These are phyloP conservation scores for Venustoraphidia nigricollis DNA, from an alignment of 2,888 invertebrate species.

Conservation along the genomic window DNA sequence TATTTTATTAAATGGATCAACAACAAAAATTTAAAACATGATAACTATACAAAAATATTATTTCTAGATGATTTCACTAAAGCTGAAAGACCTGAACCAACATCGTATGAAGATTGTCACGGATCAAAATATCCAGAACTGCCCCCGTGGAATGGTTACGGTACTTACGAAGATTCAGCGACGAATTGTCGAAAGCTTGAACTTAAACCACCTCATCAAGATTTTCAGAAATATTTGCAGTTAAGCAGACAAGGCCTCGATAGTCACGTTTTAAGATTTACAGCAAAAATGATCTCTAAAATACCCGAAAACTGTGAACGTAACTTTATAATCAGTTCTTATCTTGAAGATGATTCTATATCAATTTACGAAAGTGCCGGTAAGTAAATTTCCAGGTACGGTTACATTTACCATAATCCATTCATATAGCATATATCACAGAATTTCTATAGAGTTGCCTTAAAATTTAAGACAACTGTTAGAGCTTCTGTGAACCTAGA, in stretches of 20 bases:
- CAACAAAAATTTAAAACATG: slow-evolving; percentile 15
- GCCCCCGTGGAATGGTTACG: slow-evolving; percentile 87
- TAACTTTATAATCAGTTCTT: slow-evolving; percentile 68
- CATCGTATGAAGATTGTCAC: slow-evolving; percentile 15
- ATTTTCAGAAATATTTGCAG: slow-evolving; percentile 66
- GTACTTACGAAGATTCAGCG: slow-evolving; percentile 77
- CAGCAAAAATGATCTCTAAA: slow-evolving; percentile 59
- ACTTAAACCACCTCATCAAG: slow-evolving; percentile 58
- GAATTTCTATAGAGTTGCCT: too few relatives aligned
- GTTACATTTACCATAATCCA: too few relatives aligned
- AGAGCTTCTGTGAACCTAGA: too few relatives aligned
- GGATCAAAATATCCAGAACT: slow-evolving; percentile 26
- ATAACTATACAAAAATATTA: too few relatives aligned
- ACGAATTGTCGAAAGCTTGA: slow-evolving; percentile 71
- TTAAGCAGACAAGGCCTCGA: slow-evolving; percentile 66
- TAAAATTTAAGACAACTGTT: too few relatives aligned
- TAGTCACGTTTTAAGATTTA: slow-evolving; percentile 63
- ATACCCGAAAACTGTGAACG: slow-evolving; percentile 47
- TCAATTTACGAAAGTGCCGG: slow-evolving; percentile 52
- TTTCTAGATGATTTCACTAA: slow-evolving; percentile 46
- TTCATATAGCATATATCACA: too few relatives aligned
- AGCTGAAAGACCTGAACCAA: slow-evolving; percentile 29
- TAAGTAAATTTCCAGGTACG: neutral
- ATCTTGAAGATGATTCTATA: slow-evolving; percentile 69
- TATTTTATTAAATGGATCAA: neutral